A percentile compares a stretch with the other conserved stretches of the same genome.
phyloP scores from a whole-genome alignment of 2,113 vertebrate genomes.

The Malurus melanocephalus region DNA sequence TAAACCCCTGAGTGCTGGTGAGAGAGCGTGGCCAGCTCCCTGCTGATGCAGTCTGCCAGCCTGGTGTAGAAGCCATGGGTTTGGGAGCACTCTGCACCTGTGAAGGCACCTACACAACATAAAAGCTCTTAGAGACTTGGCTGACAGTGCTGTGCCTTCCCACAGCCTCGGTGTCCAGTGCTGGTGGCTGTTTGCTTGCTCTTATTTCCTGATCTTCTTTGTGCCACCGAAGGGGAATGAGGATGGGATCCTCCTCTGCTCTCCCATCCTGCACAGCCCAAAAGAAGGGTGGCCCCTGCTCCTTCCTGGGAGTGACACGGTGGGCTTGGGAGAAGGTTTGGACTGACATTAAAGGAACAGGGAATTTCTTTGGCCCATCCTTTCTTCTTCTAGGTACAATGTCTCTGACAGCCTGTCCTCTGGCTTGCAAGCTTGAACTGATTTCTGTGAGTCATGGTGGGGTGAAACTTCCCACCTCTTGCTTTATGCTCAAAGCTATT shows the following conservation, averaged over 20 bases:
- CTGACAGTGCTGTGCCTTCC: background rate
- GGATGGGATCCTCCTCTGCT: background rate
- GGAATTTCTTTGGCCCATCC: background rate
- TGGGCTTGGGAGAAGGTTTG: background rate
- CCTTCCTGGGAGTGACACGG: background rate
- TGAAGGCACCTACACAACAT: rapidly evolving
- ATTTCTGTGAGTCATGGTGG: background rate
- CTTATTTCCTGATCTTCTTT: background rate
- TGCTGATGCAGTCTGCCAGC: background rate
- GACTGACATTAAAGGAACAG: background rate
- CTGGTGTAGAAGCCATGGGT: rapidly evolving
- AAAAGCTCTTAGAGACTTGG: background rate
- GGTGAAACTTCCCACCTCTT: background rate
- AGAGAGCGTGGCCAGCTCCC: rapidly evolving
- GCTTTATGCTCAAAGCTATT: background rate
- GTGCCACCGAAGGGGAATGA: rapidly evolving
- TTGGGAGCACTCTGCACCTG: background rate
- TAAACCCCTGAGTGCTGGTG: background rate
- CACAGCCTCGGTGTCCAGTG: background rate
- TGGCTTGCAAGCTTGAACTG: background rate
- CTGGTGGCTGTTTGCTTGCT: background rate
- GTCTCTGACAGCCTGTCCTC: background rate
- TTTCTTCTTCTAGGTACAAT: background rate
- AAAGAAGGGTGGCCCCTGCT: background rate
- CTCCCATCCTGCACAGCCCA: background rate